These are phyloP conservation scores for Ctenopoma kingsleyae DNA, from an alignment of 2,797 vertebrate species.

Conservation along the genomic window DNA sequence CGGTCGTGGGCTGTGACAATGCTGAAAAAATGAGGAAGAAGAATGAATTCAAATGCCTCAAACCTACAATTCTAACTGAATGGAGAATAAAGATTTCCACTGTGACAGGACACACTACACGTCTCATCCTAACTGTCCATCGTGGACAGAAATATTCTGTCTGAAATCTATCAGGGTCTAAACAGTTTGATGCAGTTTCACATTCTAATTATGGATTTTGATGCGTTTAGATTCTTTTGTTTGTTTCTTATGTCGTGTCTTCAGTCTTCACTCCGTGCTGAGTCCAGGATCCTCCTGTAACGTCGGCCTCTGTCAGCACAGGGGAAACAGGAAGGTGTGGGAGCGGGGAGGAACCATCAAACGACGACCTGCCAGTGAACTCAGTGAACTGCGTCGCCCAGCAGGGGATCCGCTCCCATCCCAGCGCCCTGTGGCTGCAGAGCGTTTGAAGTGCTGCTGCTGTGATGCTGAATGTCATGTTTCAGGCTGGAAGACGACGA, in stretches of 20 bases:
- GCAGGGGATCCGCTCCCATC: constrained; percentile 23
- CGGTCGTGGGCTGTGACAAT: not conserved
- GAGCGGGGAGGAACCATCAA: constrained; percentile 28
- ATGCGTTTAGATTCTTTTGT: not conserved
- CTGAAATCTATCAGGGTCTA: too few species aligned
- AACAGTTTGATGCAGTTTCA: too few species aligned
- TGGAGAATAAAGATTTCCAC: too few species aligned
- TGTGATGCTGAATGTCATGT: constrained; percentile 7
- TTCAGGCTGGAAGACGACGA: not conserved
- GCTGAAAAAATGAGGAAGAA: not conserved
- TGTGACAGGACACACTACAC: too few species aligned
- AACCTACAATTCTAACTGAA: too few species aligned
- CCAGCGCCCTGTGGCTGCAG: constrained; percentile 13
- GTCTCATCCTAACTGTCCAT: too few species aligned
- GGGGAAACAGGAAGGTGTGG: constrained; percentile 16
- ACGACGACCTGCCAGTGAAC: constrained; percentile 37
- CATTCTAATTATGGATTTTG: too few species aligned
- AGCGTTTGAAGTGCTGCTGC: constrained; percentile 46
- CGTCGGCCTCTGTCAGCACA: too few species aligned
- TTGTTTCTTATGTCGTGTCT: not conserved
- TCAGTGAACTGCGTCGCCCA: constrained; percentile 22
- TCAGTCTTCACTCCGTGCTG: not conserved
- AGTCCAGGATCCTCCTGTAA: too few species aligned
- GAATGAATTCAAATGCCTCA: too few species aligned
- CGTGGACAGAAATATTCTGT: too few species aligned